These are phyloP conservation scores for Polia nebulosa DNA, from an alignment of 2,888 invertebrate genomes.

Conservation along the genomic window DNA sequence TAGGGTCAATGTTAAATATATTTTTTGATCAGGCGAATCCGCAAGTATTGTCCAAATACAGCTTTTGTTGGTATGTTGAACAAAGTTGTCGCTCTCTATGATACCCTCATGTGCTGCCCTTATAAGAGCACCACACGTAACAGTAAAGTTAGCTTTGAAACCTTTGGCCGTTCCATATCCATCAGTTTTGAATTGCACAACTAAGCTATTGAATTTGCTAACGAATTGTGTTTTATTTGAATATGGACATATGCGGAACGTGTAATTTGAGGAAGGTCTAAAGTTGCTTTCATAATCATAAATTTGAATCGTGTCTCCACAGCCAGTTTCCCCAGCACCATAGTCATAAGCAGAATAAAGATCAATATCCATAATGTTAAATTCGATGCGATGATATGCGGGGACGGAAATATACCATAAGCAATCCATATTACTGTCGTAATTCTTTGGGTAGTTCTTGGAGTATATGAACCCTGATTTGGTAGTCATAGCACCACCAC, in stretches of 20 bases:
- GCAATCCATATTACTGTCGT: constrained; percentile 94
- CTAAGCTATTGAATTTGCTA: constrained; percentile 92
- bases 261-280: constrained; percentile 73
- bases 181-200: constrained; percentile 93
- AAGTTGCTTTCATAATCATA: constrained; percentile 49
- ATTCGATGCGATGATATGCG: constrained; percentile 92
- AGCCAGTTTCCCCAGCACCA: constrained; percentile 6
- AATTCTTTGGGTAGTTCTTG: constrained; percentile 96
- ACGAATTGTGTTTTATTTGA: constrained; percentile 77
- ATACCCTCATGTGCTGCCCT: constrained; percentile 90
- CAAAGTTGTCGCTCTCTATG: constrained; percentile 82
- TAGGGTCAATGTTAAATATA: constrained; percentile 93
- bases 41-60: constrained; percentile 94
- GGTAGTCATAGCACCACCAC: constrained; percentile 94
- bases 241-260: constrained; percentile 89
- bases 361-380: constrained; percentile 93
- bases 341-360: constrained; percentile 82
- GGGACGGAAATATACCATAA: constrained; percentile 94
- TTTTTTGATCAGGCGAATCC: constrained; percentile 89
- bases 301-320: constrained; percentile 57
- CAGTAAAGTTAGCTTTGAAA: constrained; percentile 93
- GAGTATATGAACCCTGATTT: constrained; percentile 93
- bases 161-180: constrained; percentile 92
- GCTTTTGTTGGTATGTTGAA: constrained; percentile 80
- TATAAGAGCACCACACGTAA: constrained; percentile 93